Evolutionary conservation across 2,888 invertebrate genomes (phyloP).

Genomic region (Hartigia nigra): DNA sequence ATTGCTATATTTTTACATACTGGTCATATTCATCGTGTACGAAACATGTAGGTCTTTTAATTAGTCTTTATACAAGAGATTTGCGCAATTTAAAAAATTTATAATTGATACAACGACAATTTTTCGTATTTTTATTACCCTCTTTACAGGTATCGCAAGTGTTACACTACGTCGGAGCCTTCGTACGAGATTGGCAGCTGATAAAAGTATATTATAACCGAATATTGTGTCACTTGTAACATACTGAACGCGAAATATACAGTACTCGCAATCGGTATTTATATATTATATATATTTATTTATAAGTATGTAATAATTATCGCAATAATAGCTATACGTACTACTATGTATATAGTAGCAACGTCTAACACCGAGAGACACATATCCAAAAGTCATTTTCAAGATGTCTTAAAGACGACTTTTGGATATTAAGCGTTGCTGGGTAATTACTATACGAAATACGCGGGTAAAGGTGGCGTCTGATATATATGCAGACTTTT

Average conservation of each 20-base stretch:
- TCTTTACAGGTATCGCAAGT: not conserved
- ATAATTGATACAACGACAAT: not conserved
- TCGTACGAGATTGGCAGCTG: not conserved
- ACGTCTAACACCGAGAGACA: too few relatives aligned
- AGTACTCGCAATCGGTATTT: not conserved
- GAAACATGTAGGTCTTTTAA: not conserved
- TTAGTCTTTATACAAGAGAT: not conserved
- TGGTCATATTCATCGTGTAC: not conserved
- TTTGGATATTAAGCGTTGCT: too few relatives aligned
- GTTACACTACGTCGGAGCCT: not conserved
- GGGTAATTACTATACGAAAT: slow-evolving; percentile 15
- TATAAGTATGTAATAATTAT: slow-evolving; percentile 3
- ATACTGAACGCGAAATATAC: not conserved
- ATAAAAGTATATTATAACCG: not conserved
- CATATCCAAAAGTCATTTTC: too few relatives aligned
- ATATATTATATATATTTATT: not conserved
- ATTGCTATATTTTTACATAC: not conserved
- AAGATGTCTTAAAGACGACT: too few relatives aligned
- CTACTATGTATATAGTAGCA: not conserved
- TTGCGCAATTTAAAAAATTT: not conserved
- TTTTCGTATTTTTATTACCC: not conserved
- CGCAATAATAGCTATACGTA: slow-evolving; percentile 6
- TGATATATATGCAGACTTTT: slow-evolving; percentile 17
- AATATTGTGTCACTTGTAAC: not conserved
- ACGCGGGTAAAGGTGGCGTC: slow-evolving; percentile 9